Evolutionary conservation across 1,140 invertebrate species (phyloP).

Genomic region (Penaeus vannamei): DNA sequence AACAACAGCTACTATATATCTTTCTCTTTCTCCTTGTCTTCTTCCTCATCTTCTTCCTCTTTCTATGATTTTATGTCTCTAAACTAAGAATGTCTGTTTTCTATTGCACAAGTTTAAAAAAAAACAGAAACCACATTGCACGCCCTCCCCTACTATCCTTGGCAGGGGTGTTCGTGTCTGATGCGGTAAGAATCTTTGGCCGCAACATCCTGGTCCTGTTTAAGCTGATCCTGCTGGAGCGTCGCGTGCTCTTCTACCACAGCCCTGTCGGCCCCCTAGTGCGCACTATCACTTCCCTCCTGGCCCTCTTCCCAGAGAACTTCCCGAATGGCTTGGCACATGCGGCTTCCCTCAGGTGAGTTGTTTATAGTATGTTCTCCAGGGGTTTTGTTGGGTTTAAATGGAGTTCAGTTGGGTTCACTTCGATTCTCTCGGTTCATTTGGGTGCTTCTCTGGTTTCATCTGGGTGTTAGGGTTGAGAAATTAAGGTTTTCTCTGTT

Average conservation of each 20-base stretch:
- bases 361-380: slow-evolving; percentile 47
- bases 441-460: too few species aligned
- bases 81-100: background rate
- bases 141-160: slow-evolving; percentile 65
- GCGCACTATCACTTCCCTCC: slow-evolving; percentile 82
- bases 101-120: background rate
- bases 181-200: slow-evolving; percentile 88
- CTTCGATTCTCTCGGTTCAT: too few species aligned
- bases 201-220: slow-evolving; percentile 95
- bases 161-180: slow-evolving; percentile 84
- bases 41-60: too few species aligned
- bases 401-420: too few species aligned
- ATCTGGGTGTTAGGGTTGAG: too few species aligned
- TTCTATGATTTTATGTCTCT: too few species aligned
- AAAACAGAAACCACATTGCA: background rate
- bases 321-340: slow-evolving; percentile 89
- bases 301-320: slow-evolving; percentile 91
- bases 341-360: slow-evolving; percentile 85
- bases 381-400: background rate
- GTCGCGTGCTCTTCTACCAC: slow-evolving; percentile 92
- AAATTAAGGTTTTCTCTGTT: too few species aligned
- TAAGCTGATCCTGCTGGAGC: slow-evolving; percentile 92
- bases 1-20: too few species aligned
- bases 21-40: too few species aligned
- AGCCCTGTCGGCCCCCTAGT: slow-evolving; percentile 84